A percentile compares a stretch with the other conserved stretches of the same genome.
Evolutionary conservation across 2,797 vertebrate genomes (phyloP).

Genomic region (Naso thynnoides): DNA sequence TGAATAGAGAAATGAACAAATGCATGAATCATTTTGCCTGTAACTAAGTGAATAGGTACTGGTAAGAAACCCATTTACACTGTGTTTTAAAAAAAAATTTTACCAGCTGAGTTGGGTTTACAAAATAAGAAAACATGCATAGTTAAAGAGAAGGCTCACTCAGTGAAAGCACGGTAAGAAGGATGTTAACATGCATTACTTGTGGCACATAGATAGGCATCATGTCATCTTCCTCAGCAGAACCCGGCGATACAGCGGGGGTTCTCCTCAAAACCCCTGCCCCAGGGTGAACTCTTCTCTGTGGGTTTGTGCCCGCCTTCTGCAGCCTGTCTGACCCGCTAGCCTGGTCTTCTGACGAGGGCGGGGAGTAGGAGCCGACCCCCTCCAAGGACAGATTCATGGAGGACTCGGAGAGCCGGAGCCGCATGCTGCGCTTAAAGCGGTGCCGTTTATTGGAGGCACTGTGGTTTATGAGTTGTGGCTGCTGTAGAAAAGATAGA

Average conservation of each 20-base stretch:
- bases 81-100: not conserved
- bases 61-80: too few species aligned
- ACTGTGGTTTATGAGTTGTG: constrained; percentile 73
- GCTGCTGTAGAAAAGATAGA: constrained; percentile 49
- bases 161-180: constrained; percentile 4
- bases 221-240: constrained; percentile 84
- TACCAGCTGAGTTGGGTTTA: not conserved
- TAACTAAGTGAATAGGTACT: not conserved
- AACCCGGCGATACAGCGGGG: constrained; percentile 81
- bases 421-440: constrained; percentile 91
- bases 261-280: constrained; percentile 82
- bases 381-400: constrained; percentile 89
- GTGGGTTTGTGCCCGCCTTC: constrained; percentile 57
- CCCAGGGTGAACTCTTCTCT: constrained; percentile 75
- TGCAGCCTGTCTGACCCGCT: constrained; percentile 64
- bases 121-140: not conserved
- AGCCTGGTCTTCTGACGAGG: constrained; percentile 63
- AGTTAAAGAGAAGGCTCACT: not conserved
- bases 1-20: not conserved
- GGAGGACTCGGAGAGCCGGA: constrained; percentile 91
- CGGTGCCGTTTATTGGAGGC: constrained; percentile 88
- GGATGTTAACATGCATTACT: constrained; percentile 49
- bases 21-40: not conserved
- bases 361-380: constrained; percentile 78
- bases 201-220: constrained; percentile 70